Evolutionary conservation across 2,888 invertebrate species (phyloP).

Genomic region (Dryocosmus kuriphilus): DNA sequence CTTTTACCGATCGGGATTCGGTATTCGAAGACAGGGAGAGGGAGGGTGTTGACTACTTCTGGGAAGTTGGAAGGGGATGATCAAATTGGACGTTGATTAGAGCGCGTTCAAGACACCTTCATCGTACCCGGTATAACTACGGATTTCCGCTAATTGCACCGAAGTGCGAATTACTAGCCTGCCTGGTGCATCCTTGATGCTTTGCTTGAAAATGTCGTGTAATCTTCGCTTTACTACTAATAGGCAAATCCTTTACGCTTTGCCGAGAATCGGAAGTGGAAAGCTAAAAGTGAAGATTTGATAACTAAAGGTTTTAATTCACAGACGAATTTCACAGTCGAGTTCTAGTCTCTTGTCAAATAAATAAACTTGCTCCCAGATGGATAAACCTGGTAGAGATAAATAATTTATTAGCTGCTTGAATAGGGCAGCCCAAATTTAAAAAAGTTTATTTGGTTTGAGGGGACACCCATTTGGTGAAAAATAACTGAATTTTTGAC

Average conservation of each 20-base stretch:
- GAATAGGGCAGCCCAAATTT: no score
- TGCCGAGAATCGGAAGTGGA: background rate
- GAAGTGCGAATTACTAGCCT: background rate
- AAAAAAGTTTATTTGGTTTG: no score
- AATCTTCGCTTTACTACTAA: conserved; percentile 14
- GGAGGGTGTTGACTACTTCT: conserved; percentile 11
- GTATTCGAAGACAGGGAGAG: conserved; percentile 6
- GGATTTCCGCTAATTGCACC: conserved; percentile 22
- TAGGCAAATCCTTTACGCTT: conserved; percentile 6
- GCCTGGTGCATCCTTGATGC: conserved; percentile 5
- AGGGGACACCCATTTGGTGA: no score
- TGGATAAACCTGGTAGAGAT: no score
- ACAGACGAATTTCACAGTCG: background rate
- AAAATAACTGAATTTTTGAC: no score
- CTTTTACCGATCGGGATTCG: conserved; percentile 29
- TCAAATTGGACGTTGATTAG: conserved; percentile 35
- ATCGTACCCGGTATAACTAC: conserved; percentile 8
- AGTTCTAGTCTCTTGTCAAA: background rate
- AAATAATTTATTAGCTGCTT: no score
- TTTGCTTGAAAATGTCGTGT: conserved; percentile 14
- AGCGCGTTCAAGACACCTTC: conserved; percentile 28
- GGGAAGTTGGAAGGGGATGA: conserved; percentile 2
- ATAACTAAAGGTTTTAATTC: background rate
- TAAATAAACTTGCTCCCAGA: no score
- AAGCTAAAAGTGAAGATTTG: background rate